A percentile compares a stretch with the other conserved stretches of the same genome.
phyloP scores from a whole-genome alignment of 2,113 vertebrate genomes.

The Oncorhynchus nerka region DNA sequence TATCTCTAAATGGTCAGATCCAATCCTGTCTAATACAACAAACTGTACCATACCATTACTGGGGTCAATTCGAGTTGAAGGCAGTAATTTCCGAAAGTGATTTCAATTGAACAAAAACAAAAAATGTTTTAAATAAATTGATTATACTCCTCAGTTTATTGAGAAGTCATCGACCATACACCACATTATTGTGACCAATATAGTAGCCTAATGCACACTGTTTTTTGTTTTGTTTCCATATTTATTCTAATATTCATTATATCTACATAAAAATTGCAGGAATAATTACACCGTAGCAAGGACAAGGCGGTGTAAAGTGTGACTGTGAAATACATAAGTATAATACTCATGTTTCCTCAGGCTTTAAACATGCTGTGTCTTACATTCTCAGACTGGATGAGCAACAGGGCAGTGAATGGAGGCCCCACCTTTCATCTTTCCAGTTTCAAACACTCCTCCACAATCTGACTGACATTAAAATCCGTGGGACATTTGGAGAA shows the following conservation, averaged over 20 bases:
- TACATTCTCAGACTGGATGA: conserved; percentile 79
- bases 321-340: neutral
- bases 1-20: neutral
- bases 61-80: no score
- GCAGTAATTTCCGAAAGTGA: no score
- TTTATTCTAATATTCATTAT: neutral
- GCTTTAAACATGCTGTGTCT: neutral
- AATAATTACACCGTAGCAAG: no score
- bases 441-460: conserved; percentile 84
- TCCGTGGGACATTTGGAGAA: conserved; percentile 87
- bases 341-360: neutral
- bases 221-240: neutral
- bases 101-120: no score
- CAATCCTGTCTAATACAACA: neutral
- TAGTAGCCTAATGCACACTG: neutral
- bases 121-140: no score
- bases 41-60: no score
- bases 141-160: no score
- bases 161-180: neutral
- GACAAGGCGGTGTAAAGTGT: neutral
- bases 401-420: conserved; percentile 79
- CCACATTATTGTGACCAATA: neutral
- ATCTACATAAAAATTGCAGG: no score
- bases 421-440: conserved; percentile 77
- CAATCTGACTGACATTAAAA: conserved; percentile 86